Evolutionary conservation across 2,797 vertebrate genomes (phyloP).

Genomic region (Chrosomus eos): DNA sequence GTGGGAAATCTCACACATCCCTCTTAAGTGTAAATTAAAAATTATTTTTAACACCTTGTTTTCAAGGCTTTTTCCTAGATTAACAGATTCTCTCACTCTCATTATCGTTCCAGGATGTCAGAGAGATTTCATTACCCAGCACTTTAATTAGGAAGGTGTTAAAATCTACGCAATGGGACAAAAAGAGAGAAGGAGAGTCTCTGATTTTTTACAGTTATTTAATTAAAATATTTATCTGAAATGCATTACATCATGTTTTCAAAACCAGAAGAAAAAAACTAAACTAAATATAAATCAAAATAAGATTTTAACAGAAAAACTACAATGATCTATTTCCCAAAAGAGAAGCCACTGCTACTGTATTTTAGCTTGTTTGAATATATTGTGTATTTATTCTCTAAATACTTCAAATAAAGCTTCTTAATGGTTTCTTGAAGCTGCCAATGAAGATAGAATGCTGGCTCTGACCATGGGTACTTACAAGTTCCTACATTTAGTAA

Average conservation of each 20-base stretch:
- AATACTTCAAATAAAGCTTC: background rate
- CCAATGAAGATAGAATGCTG: background rate
- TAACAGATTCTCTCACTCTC: constrained; percentile 43
- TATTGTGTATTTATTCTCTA: background rate
- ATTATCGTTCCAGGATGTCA: constrained; percentile 38
- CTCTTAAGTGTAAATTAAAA: constrained; percentile 43
- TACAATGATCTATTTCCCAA: background rate
- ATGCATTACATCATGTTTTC: background rate
- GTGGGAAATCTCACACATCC: background rate
- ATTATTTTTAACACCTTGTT: constrained; percentile 51
- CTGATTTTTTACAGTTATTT: background rate
- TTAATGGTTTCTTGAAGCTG: background rate
- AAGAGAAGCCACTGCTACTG: background rate
- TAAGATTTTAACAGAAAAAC: background rate
- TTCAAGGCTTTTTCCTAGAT: constrained; percentile 18
- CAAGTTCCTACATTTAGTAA: background rate
- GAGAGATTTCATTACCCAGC: constrained; percentile 38
- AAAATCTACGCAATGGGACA: constrained; percentile 33
- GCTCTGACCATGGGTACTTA: background rate
- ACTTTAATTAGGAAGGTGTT: constrained; percentile 53
- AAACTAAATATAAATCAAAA: background rate
- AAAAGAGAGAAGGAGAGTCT: background rate
- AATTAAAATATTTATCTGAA: background rate
- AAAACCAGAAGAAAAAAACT: background rate
- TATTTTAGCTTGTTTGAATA: background rate